Percentiles rank a stretch among this genome's conserved stretches.
Evolutionary conservation across 2,888 invertebrate genomes (phyloP).

Genomic region (Dasypogon diadema): DNA sequence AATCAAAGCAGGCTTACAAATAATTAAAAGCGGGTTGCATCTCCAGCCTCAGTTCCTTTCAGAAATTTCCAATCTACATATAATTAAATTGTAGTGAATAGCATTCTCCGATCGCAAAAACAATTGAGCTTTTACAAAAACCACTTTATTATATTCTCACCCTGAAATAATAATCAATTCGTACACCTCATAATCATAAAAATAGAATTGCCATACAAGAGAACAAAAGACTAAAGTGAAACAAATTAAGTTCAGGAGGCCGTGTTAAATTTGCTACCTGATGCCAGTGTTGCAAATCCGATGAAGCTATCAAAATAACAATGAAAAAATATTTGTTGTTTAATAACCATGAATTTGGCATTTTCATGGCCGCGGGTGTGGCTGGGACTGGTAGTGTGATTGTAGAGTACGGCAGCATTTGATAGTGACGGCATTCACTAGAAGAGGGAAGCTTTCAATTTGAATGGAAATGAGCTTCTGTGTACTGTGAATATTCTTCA

Average conservation of each 20-base stretch:
- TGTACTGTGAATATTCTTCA: background rate
- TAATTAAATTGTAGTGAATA: no score
- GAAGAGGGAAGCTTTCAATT: background rate
- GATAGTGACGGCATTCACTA: background rate
- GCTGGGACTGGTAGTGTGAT: background rate
- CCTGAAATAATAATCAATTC: no score
- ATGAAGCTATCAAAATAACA: slow-evolving; percentile 13
- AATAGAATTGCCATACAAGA: background rate
- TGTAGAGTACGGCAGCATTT: background rate
- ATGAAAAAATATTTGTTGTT: slow-evolving; percentile 10
- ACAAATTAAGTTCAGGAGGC: background rate
- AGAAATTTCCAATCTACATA: no score
- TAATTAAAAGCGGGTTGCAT: no score
- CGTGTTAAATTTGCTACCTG: background rate
- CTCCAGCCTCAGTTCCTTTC: no score
- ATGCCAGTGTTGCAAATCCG: background rate
- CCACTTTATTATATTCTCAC: no score
- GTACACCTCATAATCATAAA: no score
- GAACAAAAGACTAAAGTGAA: background rate
- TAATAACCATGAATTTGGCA: slow-evolving; percentile 4
- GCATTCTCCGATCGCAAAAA: no score
- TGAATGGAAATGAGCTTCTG: slow-evolving; percentile 8
- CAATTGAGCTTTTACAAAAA: no score
- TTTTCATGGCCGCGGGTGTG: background rate
- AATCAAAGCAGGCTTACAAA: no score